These are phyloP conservation scores for Chaetogeoica ovagalla DNA, from an alignment of 2,888 invertebrate species.

Conservation along the genomic window DNA sequence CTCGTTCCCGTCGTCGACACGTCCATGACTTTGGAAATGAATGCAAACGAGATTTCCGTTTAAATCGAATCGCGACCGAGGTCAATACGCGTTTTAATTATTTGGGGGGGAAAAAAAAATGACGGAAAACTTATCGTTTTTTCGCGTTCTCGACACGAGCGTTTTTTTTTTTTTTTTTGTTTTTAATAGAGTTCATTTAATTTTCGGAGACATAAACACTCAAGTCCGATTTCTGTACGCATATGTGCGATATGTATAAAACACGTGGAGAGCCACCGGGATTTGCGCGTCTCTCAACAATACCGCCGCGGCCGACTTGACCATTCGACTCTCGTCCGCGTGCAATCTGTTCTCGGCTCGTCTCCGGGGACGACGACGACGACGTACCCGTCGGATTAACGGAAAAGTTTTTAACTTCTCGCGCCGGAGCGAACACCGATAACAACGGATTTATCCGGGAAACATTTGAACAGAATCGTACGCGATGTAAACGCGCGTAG, in stretches of 20 bases:
- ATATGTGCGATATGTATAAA: background rate
- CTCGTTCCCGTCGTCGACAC: too few species aligned
- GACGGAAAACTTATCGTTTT: too few species aligned
- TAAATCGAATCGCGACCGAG: too few species aligned
- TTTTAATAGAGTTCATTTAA: background rate
- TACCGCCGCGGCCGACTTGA: conserved; percentile 8
- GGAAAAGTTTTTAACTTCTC: conserved; percentile 30
- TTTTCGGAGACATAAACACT: conserved; percentile 15
- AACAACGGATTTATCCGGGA: background rate
- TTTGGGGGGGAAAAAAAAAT: too few species aligned
- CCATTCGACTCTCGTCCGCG: conserved; percentile 37
- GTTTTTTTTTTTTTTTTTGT: too few species aligned
- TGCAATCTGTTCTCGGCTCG: conserved; percentile 39
- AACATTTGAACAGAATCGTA: background rate
- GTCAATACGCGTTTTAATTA: too few species aligned
- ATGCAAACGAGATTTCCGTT: too few species aligned
- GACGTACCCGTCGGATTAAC: conserved; percentile 8
- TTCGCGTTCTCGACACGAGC: too few species aligned
- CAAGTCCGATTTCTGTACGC: background rate
- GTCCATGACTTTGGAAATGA: too few species aligned
- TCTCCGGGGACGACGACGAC: conserved; percentile 11
- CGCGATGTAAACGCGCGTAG: too few species aligned
- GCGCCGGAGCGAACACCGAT: background rate
- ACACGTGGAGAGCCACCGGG: conserved; percentile 1
- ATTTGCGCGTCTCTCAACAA: background rate